Evolutionary conservation across 2,113 vertebrate genomes (phyloP).

Genomic region (Prunella fulvescens): DNA sequence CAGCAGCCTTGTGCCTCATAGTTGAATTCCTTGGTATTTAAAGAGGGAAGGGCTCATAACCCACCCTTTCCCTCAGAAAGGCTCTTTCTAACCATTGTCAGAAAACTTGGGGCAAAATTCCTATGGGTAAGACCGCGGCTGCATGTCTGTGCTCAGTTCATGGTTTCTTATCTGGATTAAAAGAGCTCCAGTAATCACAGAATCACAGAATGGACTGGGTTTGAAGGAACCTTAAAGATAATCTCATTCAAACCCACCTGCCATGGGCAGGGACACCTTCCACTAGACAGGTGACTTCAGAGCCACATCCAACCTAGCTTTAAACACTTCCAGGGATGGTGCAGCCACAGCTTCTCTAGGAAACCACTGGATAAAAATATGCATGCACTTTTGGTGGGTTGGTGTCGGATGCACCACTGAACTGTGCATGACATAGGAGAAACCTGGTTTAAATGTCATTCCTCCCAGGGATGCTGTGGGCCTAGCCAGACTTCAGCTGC

Average conservation of each 20-base stretch:
- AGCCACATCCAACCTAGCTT: background rate
- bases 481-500: background rate
- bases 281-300: background rate
- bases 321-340: background rate
- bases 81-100: background rate
- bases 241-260: fast-evolving
- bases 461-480: background rate
- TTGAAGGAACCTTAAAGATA: background rate
- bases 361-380: background rate
- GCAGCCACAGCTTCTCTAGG: background rate
- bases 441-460: background rate
- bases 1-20: background rate
- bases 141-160: background rate
- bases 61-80: background rate
- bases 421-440: background rate
- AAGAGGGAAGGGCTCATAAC: background rate
- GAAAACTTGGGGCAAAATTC: background rate
- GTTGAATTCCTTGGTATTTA: background rate
- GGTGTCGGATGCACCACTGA: fast-evolving
- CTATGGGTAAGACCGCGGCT: background rate
- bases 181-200: background rate
- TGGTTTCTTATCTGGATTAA: background rate
- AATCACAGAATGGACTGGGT: background rate
- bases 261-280: background rate
- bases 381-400: background rate